These are phyloP conservation scores for Metaphire vulgaris DNA, from an alignment of 1,140 invertebrate genomes.

Conservation along the genomic window DNA sequence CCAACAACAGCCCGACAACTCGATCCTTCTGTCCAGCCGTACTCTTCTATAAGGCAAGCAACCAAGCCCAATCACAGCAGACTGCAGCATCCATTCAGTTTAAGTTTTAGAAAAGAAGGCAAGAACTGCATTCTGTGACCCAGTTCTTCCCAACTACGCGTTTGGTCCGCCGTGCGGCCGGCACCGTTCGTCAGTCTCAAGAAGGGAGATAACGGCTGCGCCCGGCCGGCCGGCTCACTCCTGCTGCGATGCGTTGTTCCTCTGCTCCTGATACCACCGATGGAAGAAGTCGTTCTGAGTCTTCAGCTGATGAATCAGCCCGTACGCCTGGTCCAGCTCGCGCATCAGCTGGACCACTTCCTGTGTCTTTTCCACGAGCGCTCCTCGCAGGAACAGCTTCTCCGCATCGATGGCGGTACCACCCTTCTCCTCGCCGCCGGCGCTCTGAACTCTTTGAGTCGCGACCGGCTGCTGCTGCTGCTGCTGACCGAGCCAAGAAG, in stretches of 20 bases:
- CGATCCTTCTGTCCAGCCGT: no score
- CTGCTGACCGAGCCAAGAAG: neutral
- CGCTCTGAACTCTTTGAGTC: neutral
- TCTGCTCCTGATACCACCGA: neutral
- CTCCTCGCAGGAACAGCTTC: slow-evolving; percentile 20
- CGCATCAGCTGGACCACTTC: slow-evolving; percentile 27
- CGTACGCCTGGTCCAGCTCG: slow-evolving; percentile 30
- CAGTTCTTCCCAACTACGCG: no score
- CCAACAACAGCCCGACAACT: no score
- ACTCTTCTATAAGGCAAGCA: no score
- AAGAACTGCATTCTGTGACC: no score
- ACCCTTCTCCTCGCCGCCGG: neutral
- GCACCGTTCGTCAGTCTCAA: no score
- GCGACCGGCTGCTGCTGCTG: slow-evolving; percentile 15
- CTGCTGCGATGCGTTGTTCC: neutral
- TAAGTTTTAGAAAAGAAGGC: no score
- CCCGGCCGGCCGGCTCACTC: no score
- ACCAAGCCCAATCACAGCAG: no score
- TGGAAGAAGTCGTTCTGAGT: slow-evolving; percentile 22
- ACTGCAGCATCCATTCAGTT: no score
- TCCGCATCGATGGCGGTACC: slow-evolving; percentile 3
- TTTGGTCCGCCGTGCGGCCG: no score
- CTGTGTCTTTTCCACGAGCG: slow-evolving; percentile 30
- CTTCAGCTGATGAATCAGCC: slow-evolving; percentile 26
- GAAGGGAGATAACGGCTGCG: no score